Percentiles rank a stretch among this genome's conserved stretches.
Conservation (phyloP, 2,113 vertebrate genomes). For the Onychorhynchus coronatus region DNA sequence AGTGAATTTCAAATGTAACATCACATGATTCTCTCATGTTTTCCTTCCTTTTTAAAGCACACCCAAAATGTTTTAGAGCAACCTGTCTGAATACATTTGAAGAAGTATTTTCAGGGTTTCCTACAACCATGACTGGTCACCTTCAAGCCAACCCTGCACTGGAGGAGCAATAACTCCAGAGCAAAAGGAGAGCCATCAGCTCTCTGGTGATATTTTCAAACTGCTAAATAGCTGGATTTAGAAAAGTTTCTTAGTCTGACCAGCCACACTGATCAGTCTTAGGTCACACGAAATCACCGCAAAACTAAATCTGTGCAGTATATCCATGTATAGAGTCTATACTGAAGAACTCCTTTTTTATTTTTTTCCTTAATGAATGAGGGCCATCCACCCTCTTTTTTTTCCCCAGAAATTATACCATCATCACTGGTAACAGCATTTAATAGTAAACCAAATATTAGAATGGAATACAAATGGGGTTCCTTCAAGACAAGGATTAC, state of each 20-base stretch:
- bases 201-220: not conserved
- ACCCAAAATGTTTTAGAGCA: not conserved
- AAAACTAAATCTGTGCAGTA: not conserved
- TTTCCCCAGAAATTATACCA: not conserved
- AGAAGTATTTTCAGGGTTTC: not conserved
- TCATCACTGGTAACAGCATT: slow-evolving; percentile 21
- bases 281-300: not conserved
- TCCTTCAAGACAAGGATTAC: slow-evolving; percentile 24
- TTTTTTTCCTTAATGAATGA: not conserved
- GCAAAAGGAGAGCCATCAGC: not conserved
- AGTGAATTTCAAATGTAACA: not conserved
- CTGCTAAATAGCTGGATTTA: not conserved
- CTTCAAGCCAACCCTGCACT: not conserved
- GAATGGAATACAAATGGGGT: slow-evolving; percentile 41
- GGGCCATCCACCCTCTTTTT: not conserved
- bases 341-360: not conserved
- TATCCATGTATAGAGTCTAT: not conserved
- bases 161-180: not conserved
- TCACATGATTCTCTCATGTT: not conserved
- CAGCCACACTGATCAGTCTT: not conserved
- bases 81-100: not conserved
- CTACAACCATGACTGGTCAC: fast-evolving
- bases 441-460: slow-evolving; percentile 43
- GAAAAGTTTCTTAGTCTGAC: not conserved
- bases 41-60: not conserved